These are phyloP conservation scores for Myotis yumanensis DNA, from an alignment of 2,113 vertebrate species.

Conservation along the genomic window DNA sequence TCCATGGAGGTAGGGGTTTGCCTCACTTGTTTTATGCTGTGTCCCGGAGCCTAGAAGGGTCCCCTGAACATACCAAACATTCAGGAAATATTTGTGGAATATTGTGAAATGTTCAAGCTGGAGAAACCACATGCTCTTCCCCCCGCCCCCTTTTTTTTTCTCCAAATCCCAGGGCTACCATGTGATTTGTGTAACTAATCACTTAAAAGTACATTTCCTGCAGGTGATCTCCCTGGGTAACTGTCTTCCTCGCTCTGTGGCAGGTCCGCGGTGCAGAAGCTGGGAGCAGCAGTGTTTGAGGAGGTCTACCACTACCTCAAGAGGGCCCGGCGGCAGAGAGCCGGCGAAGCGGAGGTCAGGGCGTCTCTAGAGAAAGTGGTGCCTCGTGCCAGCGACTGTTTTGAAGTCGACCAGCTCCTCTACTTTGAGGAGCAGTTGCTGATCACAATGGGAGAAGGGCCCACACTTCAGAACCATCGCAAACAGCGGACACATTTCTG, in stretches of 20 bases:
- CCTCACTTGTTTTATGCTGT: background rate
- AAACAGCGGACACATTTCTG: background rate
- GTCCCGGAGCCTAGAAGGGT: background rate
- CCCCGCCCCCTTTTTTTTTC: accelerated
- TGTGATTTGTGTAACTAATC: background rate
- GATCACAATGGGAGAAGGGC: background rate
- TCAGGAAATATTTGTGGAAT: background rate
- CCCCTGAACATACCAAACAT: background rate
- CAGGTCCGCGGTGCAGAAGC: slow-evolving; percentile 85
- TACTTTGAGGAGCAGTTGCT: slow-evolving; percentile 88
- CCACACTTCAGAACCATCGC: background rate
- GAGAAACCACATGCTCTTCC: background rate
- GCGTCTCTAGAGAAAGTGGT: slow-evolving; percentile 78
- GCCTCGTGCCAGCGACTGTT: slow-evolving; percentile 81
- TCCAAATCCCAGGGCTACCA: background rate
- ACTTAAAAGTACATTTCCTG: background rate
- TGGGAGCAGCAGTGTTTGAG: slow-evolving; percentile 85
- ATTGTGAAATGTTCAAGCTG: background rate
- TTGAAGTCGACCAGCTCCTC: slow-evolving; percentile 90
- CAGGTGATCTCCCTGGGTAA: background rate
- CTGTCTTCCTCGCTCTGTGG: background rate
- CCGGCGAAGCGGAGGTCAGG: slow-evolving; percentile 80
- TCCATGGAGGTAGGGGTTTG: background rate
- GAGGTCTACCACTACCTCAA: slow-evolving; percentile 86
- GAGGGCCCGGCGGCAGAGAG: slow-evolving; percentile 76